A percentile compares a stretch with the other conserved stretches of the same genome.
Conservation (phyloP, 2,888 invertebrate species). For the Pandemis heparana region DNA sequence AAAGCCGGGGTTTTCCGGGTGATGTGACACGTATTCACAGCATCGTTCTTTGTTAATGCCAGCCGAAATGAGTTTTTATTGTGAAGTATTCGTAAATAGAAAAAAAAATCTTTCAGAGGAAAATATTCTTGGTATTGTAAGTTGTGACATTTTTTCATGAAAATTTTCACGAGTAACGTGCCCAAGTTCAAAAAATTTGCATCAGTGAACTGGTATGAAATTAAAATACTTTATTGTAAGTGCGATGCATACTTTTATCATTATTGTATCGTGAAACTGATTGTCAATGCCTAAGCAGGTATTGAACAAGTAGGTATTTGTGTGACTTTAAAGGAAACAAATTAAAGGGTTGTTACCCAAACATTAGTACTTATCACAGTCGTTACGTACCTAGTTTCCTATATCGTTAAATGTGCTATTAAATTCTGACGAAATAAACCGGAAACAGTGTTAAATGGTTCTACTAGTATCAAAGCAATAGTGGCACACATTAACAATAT, state of each 20-base stretch:
- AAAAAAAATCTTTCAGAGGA: slow-evolving; percentile 9
- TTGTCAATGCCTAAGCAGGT: background rate
- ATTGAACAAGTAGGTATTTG: background rate
- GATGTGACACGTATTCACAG: slow-evolving; percentile 78
- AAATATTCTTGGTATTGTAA: slow-evolving; percentile 8
- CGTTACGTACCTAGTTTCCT: background rate
- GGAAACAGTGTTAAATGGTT: slow-evolving; percentile 50
- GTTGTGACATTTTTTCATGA: background rate
- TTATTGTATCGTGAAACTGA: too few species aligned
- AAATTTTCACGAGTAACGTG: background rate
- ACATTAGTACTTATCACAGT: background rate
- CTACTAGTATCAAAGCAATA: slow-evolving; percentile 25
- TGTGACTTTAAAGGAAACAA: background rate
- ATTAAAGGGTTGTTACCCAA: background rate
- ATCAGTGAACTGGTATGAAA: background rate
- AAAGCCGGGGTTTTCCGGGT: slow-evolving; percentile 82
- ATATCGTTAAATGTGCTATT: slow-evolving; percentile 1
- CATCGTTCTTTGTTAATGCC: slow-evolving; percentile 71
- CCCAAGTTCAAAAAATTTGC: background rate
- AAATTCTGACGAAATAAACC: slow-evolving; percentile 44
- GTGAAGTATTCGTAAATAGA: slow-evolving; percentile 28
- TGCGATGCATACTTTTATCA: background rate
- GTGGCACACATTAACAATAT: slow-evolving; percentile 42
- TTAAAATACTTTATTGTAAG: background rate
- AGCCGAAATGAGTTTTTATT: slow-evolving; percentile 63